phyloP scores from a whole-genome alignment of 2,113 vertebrate genomes.

The Stigmatopora nigra region DNA sequence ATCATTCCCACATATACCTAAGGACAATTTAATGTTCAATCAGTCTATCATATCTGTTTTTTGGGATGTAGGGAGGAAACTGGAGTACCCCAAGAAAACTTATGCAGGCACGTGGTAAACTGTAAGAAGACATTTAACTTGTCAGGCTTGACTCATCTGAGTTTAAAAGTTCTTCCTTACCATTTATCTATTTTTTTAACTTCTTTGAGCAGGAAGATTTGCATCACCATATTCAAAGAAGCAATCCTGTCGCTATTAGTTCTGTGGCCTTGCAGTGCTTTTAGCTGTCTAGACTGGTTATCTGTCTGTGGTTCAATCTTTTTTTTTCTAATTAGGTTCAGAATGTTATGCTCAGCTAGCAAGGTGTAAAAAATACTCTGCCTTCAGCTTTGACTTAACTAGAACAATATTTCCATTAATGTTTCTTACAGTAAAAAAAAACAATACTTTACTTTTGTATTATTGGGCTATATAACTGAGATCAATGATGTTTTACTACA shows the following conservation, averaged over 20 bases:
- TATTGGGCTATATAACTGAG: no score
- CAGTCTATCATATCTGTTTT: no score
- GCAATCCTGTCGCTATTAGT: conserved; percentile 7
- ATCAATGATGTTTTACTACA: no score
- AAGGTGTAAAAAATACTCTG: neutral
- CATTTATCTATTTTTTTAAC: neutral
- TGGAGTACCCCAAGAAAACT: no score
- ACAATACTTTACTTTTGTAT: neutral
- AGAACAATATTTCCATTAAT: neutral
- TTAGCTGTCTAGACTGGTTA: conserved; percentile 11
- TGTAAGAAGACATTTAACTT: conserved; percentile 4
- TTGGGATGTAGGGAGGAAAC: no score
- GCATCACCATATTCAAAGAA: conserved; percentile 3
- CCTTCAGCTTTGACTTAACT: neutral
- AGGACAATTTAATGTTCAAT: no score
- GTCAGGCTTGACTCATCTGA: conserved; percentile 5
- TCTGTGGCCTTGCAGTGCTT: conserved; percentile 1
- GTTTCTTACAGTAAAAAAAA: neutral
- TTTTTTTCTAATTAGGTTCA: conserved; percentile 3
- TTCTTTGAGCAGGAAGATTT: conserved; percentile 3
- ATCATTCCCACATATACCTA: no score
- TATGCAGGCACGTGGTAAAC: no score
- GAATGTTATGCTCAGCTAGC: neutral
- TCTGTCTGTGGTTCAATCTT: conserved; percentile 8
- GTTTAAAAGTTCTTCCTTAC: conserved; percentile 4